Evolutionary conservation across 2,888 invertebrate genomes (phyloP).

Genomic region (Pristionchus arcanus): DNA sequence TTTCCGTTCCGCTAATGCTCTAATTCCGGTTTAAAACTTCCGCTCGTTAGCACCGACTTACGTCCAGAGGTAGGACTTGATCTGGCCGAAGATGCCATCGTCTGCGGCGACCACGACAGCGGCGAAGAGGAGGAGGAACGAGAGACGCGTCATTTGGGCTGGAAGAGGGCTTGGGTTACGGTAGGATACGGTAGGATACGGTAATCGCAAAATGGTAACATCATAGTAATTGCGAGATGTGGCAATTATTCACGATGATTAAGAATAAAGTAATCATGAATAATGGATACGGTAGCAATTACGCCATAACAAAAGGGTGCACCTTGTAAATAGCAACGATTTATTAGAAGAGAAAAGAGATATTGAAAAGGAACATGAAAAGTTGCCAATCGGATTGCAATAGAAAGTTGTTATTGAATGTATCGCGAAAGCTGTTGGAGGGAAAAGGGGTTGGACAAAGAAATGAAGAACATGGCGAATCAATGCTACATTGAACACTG

Average conservation of each 20-base stretch:
- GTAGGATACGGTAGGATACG: background rate
- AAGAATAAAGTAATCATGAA: too few species aligned
- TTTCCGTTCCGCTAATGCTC: background rate
- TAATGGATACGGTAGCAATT: too few species aligned
- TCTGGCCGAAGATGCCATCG: constrained; percentile 40
- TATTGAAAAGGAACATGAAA: background rate
- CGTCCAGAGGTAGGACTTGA: constrained; percentile 41
- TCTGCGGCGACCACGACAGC: background rate
- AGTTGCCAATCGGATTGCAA: background rate
- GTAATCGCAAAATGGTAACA: background rate
- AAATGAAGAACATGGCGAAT: background rate
- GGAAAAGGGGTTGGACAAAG: background rate
- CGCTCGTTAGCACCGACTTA: background rate
- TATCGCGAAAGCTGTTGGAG: background rate
- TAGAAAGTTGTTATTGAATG: background rate
- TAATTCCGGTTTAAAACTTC: background rate
- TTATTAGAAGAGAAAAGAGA: background rate
- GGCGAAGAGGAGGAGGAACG: background rate
- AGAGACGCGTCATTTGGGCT: constrained; percentile 15
- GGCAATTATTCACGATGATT: too few species aligned
- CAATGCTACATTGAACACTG: too few species aligned
- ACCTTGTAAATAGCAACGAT: too few species aligned
- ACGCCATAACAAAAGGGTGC: too few species aligned
- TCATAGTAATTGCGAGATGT: too few species aligned
- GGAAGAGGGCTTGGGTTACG: background rate